phyloP scores from a whole-genome alignment of 2,113 vertebrate genomes.

The Chamaea fasciata region DNA sequence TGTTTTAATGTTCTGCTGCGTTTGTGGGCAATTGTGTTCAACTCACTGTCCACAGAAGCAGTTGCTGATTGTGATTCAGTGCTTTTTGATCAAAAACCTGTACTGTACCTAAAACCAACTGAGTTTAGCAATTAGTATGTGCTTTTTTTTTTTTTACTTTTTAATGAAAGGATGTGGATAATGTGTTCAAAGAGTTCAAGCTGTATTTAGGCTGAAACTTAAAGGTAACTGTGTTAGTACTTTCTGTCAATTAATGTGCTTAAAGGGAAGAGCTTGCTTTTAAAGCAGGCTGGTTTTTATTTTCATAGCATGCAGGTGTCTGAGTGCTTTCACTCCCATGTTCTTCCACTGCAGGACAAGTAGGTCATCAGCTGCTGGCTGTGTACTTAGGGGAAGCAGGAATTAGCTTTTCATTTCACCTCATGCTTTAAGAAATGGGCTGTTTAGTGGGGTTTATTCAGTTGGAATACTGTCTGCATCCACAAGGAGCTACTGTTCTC shows the following conservation, averaged over 20 bases:
- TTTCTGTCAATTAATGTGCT: neutral
- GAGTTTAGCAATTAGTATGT: neutral
- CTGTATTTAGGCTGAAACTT: neutral
- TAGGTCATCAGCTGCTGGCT: neutral
- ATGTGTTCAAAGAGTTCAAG: neutral
- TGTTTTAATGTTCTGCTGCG: neutral
- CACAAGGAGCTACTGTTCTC: constrained; percentile 32
- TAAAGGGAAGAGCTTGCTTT: neutral
- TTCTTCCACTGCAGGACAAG: neutral
- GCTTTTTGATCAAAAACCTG: neutral
- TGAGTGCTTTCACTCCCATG: neutral
- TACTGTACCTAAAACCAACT: neutral
- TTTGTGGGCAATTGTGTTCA: neutral
- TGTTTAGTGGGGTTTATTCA: neutral
- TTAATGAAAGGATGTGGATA: neutral
- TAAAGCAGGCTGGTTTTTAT: neutral
- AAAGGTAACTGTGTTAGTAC: neutral
- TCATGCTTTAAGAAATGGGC: neutral
- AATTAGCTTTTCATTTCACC: neutral
- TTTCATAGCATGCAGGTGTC: neutral
- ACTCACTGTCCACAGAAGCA: neutral
- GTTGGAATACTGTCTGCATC: neutral
- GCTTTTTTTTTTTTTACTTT: neutral
- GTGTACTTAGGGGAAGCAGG: neutral
- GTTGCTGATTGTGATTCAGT: neutral